Evolutionary conservation across 2,888 invertebrate species (phyloP), one percentile per base, ranked within the genome.

Genomic region (Reticulitermes lucifugus): DNA sequence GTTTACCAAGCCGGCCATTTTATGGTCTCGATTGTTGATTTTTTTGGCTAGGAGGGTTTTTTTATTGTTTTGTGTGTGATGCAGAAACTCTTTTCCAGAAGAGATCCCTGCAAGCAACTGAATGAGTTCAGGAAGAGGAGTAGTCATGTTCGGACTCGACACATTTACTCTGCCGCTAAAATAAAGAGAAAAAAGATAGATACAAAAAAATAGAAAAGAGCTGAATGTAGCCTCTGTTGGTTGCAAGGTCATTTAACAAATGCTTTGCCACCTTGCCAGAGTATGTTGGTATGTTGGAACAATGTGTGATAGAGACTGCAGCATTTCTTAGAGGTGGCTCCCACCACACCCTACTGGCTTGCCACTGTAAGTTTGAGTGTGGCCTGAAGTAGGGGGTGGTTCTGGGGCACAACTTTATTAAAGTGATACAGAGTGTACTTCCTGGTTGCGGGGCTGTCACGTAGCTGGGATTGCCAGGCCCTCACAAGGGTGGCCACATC

Each of bases 71-170:
- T 84, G 85, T 85, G 86, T 85, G 86, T 86, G 86, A 86, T 85
- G 85, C 85, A 85, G 84, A 82, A 85, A 86, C 86, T 86, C 85
- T 86, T 86, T 86, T 86, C 85, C 86, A 86, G 86, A 86, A 85
- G 85, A 85, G 85, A 85, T 60, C 81, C 70, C 80, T 22, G 55
- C 51, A 55, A 55, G 41, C 55, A 43, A 21, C 51, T 75, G 85
- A 85, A 75, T 82, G 55, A 65, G 51, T 85, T 82, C 84, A 71
- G 71, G 79, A 85, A 87, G 86, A 84, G 84, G 85, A 85, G 73
- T 86, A 79, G 41, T 79, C 84, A 79, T 79, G 79, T 35, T 79
- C 79, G 55, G 79, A 79, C 29, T 79, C 79, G 79, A 79, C 79
- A 79, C 79, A 79, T 79, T 79, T 46, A 79, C 79, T 79, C 46